Base-by-base conservation (phyloP, 1,140 invertebrate species). In the Sycobia sp. region DNA sequence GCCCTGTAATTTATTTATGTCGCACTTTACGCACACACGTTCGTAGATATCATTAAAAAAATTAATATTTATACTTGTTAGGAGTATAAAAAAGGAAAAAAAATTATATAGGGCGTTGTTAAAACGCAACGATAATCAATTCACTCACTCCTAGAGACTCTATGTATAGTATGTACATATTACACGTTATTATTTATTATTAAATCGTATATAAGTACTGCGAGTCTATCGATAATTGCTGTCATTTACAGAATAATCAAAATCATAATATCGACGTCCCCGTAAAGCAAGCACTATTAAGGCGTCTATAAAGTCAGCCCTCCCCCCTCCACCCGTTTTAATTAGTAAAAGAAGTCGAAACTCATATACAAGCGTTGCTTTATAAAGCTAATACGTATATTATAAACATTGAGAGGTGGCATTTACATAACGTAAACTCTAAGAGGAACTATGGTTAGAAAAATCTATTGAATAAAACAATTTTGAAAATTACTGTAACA, bases 101-200 rank as follows among this genome's bases (percentile, higher is more conserved):
- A n/a, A n/a, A n/a, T n/a, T n/a, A n/a, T n/a, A n/a, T n/a, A n/a
- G n/a, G n/a, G n/a, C n/a, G n/a, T n/a, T n/a, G n/a, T n/a, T n/a
- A n/a, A 4, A 27, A 54, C 1, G 2, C 29, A 43, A 32, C 41
- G 39, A 0, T 14, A 32, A 57, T 41, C 14, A 41, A 22, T 38
- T 47, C 16, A 44, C 55, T 57, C 14, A 43, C 38, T 59, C 23
- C 57, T 63, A 57, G 38, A 49, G 4, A 43, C 25, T 51, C 25
- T 50, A 41, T 57, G 44, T 56, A 62, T 57, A 63, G 62, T 51
- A 63, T 63, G 54, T 51, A 63, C 44, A 62, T 56, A 63, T 4
- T n/a, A 63, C 51, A 53, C 43, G 34, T 38, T 58, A 49, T 46
- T 11, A 11, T 41, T 51, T 51, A 50, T 34, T n/a, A 32, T 1